phyloP scores from a whole-genome alignment of 2,113 vertebrate genomes.

The Mesoclemmys tuberculata region DNA sequence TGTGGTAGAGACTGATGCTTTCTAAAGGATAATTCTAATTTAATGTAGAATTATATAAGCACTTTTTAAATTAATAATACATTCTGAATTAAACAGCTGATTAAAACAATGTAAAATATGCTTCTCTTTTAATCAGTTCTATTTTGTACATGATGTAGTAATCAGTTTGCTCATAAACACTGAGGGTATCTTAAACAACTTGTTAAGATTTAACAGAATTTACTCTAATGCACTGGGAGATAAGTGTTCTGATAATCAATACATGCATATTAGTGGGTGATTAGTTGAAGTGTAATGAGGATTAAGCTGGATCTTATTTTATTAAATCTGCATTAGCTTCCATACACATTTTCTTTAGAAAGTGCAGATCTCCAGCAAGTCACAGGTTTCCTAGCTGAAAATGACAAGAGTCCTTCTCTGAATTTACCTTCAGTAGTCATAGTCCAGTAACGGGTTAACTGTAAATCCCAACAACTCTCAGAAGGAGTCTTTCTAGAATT shows the following conservation, averaged over 20 bases:
- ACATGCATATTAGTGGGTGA: background rate
- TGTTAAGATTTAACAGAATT: background rate
- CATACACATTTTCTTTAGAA: background rate
- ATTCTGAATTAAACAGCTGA: background rate
- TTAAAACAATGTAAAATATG: background rate
- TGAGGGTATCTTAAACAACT: background rate
- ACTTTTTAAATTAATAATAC: background rate
- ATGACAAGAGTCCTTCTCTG: background rate
- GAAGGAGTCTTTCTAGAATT: background rate
- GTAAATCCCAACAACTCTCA: background rate
- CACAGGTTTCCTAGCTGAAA: background rate
- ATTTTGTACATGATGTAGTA: background rate
- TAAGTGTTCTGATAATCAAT: background rate
- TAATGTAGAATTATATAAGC: background rate
- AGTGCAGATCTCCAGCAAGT: background rate
- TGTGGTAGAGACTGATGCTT: background rate
- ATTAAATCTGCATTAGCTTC: background rate
- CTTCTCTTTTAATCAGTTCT: background rate
- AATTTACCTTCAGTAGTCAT: background rate
- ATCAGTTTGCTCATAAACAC: background rate
- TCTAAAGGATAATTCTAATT: background rate
- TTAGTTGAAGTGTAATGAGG: background rate
- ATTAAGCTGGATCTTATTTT: conserved; percentile 16
- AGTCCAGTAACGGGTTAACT: conserved; percentile 29
- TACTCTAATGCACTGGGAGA: background rate